Conservation (phyloP, 2,888 invertebrate genomes). For the Tanypteryx hageni region DNA sequence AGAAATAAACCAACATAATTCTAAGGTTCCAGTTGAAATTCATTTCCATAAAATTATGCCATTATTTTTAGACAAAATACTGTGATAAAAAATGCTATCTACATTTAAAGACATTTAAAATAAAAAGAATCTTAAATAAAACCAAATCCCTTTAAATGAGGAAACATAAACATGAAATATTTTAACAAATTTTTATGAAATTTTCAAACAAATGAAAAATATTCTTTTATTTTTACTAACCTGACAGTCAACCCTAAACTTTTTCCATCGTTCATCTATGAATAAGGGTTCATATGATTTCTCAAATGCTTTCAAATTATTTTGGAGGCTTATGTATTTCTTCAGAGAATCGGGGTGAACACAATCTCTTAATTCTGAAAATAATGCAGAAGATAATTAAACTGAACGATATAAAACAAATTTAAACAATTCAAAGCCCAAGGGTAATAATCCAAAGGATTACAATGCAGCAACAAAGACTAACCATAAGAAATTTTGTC, state of each 20-base stretch:
- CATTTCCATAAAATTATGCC: no score
- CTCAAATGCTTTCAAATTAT: constrained; percentile 79
- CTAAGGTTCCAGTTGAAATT: no score
- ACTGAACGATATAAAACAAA: not conserved
- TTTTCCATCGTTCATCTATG: constrained; percentile 81
- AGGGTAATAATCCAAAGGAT: not conserved
- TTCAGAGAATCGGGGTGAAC: constrained; percentile 78
- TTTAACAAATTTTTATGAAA: no score
- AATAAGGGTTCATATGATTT: constrained; percentile 80
- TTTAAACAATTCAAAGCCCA: not conserved
- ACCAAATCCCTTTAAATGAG: no score
- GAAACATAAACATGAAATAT: no score
- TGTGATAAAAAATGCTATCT: no score
- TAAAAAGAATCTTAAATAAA: no score
- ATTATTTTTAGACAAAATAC: no score
- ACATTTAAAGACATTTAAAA: no score
- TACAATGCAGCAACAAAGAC: not conserved
- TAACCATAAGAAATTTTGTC: constrained; percentile 29
- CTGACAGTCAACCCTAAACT: constrained; percentile 87
- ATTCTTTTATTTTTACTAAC: constrained; percentile 67
- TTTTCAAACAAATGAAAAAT: no score
- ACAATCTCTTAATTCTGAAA: constrained; percentile 72
- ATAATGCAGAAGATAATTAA: constrained; percentile 65
- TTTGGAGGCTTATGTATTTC: constrained; percentile 79
- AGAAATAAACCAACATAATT: no score